These are phyloP conservation scores for Xiphophorus maculatus DNA, from an alignment of 2,113 vertebrate species.

Conservation along the genomic window DNA sequence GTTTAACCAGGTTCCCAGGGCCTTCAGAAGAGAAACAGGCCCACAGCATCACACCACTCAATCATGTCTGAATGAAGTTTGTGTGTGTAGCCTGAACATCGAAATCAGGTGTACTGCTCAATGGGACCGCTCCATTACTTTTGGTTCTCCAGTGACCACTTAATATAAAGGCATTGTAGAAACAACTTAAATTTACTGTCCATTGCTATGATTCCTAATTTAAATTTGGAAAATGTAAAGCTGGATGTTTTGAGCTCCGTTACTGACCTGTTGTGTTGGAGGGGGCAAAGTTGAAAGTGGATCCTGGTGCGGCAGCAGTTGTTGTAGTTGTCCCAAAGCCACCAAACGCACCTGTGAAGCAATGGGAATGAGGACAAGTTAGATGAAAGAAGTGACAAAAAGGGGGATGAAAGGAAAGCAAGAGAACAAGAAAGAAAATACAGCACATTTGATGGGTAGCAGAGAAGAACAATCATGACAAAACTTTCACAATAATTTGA, in stretches of 20 bases:
- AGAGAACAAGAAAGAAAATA: constrained; percentile 8
- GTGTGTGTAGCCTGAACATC: too few species aligned
- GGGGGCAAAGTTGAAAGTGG: constrained; percentile 91
- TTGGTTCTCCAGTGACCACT: neutral
- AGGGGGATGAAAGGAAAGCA: neutral
- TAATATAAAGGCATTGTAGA: neutral
- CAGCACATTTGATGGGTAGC: neutral
- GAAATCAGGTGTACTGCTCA: too few species aligned
- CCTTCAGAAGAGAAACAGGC: too few species aligned
- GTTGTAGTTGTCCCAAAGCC: constrained; percentile 91
- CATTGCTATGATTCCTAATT: too few species aligned
- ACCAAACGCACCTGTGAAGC: constrained; percentile 86
- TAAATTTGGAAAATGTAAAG: neutral
- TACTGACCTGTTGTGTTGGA: constrained; percentile 85
- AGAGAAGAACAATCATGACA: constrained; percentile 1
- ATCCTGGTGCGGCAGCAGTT: constrained; percentile 75
- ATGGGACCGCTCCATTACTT: too few species aligned
- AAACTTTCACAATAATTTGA: constrained; percentile 5
- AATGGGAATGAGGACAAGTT: constrained; percentile 34
- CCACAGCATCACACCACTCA: too few species aligned
- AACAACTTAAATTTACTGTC: neutral
- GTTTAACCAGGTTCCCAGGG: too few species aligned
- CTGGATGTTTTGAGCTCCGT: neutral
- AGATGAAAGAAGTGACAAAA: neutral
- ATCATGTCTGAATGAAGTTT: too few species aligned